phyloP scores from a whole-genome alignment of 2,797 vertebrate species.

The Cuculus canorus region DNA sequence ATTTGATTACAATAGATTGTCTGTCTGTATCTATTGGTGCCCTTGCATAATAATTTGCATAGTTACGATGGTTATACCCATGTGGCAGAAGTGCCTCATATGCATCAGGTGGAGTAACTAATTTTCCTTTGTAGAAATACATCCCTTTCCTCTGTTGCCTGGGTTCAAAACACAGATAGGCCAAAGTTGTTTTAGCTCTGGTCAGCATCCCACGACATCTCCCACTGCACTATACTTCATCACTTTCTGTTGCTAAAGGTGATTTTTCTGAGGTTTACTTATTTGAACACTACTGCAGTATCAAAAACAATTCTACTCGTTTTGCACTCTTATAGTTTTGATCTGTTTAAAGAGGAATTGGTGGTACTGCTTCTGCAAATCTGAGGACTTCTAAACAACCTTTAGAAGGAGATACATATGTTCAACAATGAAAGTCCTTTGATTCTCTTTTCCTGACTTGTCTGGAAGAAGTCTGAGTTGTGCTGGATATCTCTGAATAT shows the following conservation, averaged over 20 bases:
- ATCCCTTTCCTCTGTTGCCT: neutral
- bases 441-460: neutral
- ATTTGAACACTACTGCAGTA: neutral
- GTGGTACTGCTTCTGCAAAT: neutral
- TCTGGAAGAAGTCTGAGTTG: neutral
- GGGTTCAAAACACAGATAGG: neutral
- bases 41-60: neutral
- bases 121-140: neutral
- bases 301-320: neutral
- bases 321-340: neutral
- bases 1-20: neutral
- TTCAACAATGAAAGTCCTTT: neutral
- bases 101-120: neutral
- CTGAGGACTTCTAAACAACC: neutral
- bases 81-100: neutral
- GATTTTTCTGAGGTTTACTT: neutral
- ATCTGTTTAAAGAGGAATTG: neutral
- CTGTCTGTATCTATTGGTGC: neutral
- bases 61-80: neutral
- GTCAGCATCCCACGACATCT: neutral
- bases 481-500: neutral
- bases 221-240: neutral
- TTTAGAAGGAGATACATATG: neutral
- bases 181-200: neutral
- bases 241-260: neutral